Evolutionary conservation across 2,113 vertebrate genomes (phyloP), one percentile per base, ranked within the genome.

Genomic region (Pachypanchax playfairii): DNA sequence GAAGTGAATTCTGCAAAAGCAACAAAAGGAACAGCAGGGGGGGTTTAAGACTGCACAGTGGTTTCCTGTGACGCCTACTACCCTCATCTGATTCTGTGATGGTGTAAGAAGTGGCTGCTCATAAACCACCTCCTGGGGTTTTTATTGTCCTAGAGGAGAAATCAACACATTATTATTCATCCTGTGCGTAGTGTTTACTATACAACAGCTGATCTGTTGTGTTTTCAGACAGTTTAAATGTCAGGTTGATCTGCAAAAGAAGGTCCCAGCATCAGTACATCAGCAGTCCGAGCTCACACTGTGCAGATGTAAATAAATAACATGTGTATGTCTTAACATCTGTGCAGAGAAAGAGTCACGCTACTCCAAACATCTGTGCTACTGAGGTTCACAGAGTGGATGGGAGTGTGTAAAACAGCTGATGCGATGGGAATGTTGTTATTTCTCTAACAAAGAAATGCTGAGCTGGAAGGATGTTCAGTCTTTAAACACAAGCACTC

Each of bases 311-410:
- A 35, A 60, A 24, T 58, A 36, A 31, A 44, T 33, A 21, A 59
- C 53, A 64, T 60, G 28, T 9, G 12, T 33, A n/a, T n/a, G n/a
- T n/a, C n/a, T n/a, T n/a, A 33, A 48, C 17, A 62, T 29, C 51
- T 53, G 29, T 1, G 1, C 22, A 44, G 26, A 28, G 12, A 17
- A 7, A 20, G 43, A 46, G 48, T 26, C 57, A 29, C 56, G 24
- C 41, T 39, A 21, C 46, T 47, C 35, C 26, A 46, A n/a, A n/a
- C 44, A 24, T 41, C 14, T 7, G 48, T 38, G 6, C 49, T 56
- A 24, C 66, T 64, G 29, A 24, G 41, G 25, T 42, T 33, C 56
- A 61, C 57, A 31, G 57, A 63, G 70, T 29, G 52, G 24, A 75
- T 62, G 36, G 66, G 8, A 31, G 28, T 26, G 49, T 29, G 28